Percentiles rank a stretch among this genome's conserved stretches.
These are phyloP conservation scores for Pollenia labialis DNA, from an alignment of 2,888 invertebrate genomes.

Conservation along the genomic window DNA sequence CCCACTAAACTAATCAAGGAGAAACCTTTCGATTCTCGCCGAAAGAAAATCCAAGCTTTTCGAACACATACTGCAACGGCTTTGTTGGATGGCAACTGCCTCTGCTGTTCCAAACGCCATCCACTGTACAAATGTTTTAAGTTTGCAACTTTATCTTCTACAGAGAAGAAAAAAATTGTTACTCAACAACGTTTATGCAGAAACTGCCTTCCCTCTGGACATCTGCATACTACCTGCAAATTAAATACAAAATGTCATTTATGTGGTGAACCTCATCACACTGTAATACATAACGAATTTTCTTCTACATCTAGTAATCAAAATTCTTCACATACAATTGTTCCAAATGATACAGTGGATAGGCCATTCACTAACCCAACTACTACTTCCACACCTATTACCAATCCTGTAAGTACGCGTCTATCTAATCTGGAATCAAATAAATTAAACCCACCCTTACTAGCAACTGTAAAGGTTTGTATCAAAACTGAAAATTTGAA, in stretches of 20 bases:
- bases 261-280: constrained; percentile 41
- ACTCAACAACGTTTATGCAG: constrained; percentile 48
- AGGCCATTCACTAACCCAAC: no score
- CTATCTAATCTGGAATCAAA: no score
- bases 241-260: constrained; percentile 16
- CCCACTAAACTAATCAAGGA: no score
- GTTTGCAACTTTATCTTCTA: constrained; percentile 48
- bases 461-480: no score
- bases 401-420: no score
- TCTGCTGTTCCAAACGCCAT: constrained; percentile 50
- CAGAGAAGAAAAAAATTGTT: constrained; percentile 51
- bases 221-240: constrained; percentile 47
- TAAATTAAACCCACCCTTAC: no score
- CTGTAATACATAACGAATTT: constrained; percentile 18
- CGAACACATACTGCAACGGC: constrained; percentile 18
- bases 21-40: neutral
- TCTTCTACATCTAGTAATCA: neutral
- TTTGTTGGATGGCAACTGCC: constrained; percentile 23
- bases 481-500: neutral
- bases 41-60: neutral
- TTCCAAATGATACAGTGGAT: neutral
- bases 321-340: no score
- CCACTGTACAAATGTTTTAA: constrained; percentile 61
- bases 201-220: constrained; percentile 58
- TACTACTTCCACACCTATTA: no score